Percentiles rank a stretch among this genome's conserved stretches.
These are phyloP conservation scores for Peromyscus californicus DNA, from an alignment of 2,113 vertebrate species.

Conservation along the genomic window DNA sequence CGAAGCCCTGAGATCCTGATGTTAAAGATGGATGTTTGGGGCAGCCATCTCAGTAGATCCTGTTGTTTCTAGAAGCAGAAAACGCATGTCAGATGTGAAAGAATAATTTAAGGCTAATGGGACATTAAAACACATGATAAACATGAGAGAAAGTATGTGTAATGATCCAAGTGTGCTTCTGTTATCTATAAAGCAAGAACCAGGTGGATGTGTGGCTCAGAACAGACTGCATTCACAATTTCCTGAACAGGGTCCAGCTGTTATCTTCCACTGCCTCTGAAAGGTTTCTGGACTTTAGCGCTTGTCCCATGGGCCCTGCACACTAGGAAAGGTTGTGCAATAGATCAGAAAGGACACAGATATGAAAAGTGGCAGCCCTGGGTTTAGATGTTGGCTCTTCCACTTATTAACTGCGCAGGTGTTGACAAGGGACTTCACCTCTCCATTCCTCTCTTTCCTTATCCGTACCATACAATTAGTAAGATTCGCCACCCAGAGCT, in stretches of 20 bases:
- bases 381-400: background rate
- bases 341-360: background rate
- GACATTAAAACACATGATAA: background rate
- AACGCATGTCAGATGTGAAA: background rate
- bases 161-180: background rate
- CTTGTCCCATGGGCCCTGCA: background rate
- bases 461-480: background rate
- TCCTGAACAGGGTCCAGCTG: background rate
- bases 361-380: background rate
- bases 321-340: background rate
- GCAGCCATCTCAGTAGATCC: background rate
- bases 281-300: background rate
- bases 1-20: background rate
- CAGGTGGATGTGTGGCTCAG: fast-evolving
- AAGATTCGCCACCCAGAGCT: background rate
- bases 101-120: background rate
- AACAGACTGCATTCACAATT: background rate
- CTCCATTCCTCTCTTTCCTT: background rate
- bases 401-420: background rate
- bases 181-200: background rate
- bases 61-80: background rate
- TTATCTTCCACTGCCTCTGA: background rate
- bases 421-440: background rate
- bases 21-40: background rate
- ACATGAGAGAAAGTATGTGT: background rate